Evolutionary conservation across 1,140 invertebrate genomes (phyloP), one percentile per base, ranked within the genome.

Genomic region (Amphibalanus amphitrite): DNA sequence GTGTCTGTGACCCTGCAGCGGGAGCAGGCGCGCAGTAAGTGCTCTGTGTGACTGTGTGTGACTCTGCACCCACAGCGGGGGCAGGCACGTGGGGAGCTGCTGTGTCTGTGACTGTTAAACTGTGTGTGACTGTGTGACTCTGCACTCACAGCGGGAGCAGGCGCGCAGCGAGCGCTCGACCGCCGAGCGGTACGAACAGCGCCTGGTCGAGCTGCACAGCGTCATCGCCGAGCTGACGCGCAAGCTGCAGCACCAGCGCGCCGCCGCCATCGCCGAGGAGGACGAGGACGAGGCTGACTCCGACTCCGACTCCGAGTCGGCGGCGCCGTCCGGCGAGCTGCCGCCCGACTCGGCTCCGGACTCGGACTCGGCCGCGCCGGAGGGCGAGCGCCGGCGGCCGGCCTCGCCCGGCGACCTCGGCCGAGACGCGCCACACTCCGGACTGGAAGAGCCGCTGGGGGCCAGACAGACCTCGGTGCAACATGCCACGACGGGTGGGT

Each of bases 221-320:
- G 89, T 92, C 69, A 92, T 93, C 72, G 90, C 90, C 13, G 90
- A 93, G 81, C 82, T 93, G 30, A 85, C 88, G 67, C 84, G 89
- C 74, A 87, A 91, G 83, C 76, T 88, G 78, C 82, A 90, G 79
- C 78, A 85, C 75, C 82, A 89, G 80, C 80, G 87, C 77, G 80
- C 81, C 69, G 83, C 80, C 76, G 79, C 82, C 29, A 84, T 83
- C 67, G 79, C 73, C 20, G 75, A 77, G 77, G 80, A 81, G 70
- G 75, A 76, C 59, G 75, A 75, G 72, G 71, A 72, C 26, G 76
- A 73, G 26, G 70, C 69, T 0, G 73, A 75, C 28, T 70, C 74
- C 25, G 69, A 74, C 26, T 72, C 71, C 28, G 72, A 75, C 25
- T 68, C 72, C 26, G 72, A 71, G 15, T 70, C 72, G 25, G 72